These are phyloP conservation scores for Otus sunia DNA, from an alignment of 2,113 vertebrate species.

Conservation along the genomic window DNA sequence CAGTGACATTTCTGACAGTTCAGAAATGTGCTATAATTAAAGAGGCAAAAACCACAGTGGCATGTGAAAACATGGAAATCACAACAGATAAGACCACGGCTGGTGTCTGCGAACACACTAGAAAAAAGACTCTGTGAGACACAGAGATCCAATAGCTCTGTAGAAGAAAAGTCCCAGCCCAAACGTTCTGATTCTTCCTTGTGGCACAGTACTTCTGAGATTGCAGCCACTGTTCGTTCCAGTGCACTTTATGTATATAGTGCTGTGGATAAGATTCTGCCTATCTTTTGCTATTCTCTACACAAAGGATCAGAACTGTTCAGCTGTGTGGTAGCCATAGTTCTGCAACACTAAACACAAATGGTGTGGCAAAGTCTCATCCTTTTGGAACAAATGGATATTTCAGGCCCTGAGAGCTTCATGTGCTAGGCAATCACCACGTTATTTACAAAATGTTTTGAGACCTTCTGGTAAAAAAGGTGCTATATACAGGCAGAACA, in stretches of 20 bases:
- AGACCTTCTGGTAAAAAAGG: not conserved
- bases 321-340: not conserved
- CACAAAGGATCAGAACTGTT: not conserved
- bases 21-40: not conserved
- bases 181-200: not conserved
- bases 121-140: not conserved
- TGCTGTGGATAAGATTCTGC: not conserved
- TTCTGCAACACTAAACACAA: not conserved
- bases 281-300: not conserved
- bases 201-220: not conserved
- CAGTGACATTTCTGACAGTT: not conserved
- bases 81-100: not conserved
- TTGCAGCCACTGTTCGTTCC: not conserved
- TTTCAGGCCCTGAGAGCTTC: not conserved
- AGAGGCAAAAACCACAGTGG: not conserved
- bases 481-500: not conserved
- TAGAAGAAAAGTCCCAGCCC: not conserved
- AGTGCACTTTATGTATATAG: not conserved
- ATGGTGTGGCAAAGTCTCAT: not conserved
- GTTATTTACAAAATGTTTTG: slow-evolving; percentile 1
- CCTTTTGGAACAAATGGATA: not conserved
- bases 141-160: not conserved
- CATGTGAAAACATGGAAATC: not conserved
- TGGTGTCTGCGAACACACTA: not conserved
- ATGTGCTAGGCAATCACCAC: not conserved